Evolutionary conservation across 1,140 invertebrate species (phyloP), one percentile per base, ranked within the genome.

Genomic region (Aricia agestis): DNA sequence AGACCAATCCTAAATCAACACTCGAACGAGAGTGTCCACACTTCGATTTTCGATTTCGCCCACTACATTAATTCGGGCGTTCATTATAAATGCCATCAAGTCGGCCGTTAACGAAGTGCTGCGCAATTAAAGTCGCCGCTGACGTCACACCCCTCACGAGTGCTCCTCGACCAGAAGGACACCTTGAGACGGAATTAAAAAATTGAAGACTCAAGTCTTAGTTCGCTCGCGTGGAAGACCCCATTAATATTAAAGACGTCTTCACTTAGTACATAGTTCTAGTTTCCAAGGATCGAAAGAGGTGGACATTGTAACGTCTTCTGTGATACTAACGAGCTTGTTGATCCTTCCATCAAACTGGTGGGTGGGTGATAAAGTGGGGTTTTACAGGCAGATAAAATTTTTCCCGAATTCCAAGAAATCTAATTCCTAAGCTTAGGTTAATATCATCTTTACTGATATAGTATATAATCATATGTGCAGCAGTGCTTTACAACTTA

Each of bases 71-170:
- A 91, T 86, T 91, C 89, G 87, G 85, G 85, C 85, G 86, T 90
- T 91, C 89, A 91, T 91, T 91, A 91, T 90, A 91, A 90, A 91
- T 91, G 86, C 89, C 86, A 91, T 90, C 89, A 89, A 87, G 86
- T 82, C 84, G 80, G 71, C 82, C 83, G 83, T 87, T 91, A 91
- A 90, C 87, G 89, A 91, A 91, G 89, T 91, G 87, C 80, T 86
- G 79, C 77, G 83, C 87, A 91, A 91, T 91, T 91, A 90, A 88
- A 89, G 87, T 86, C 86, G 87, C 83, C 83, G 86, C 85, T 90
- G 87, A 89, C 87, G 86, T 86, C 86, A 86, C 82, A 80, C 85
- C 84, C 85, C 84, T 75, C 73, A 78, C 72, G 72, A 82, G 79
- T 67, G 78, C 72, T 80, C 73, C 84, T 87, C 80, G 76, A 89